Conservation (phyloP, 2,888 invertebrate species). For the Eupeodes luniger region DNA sequence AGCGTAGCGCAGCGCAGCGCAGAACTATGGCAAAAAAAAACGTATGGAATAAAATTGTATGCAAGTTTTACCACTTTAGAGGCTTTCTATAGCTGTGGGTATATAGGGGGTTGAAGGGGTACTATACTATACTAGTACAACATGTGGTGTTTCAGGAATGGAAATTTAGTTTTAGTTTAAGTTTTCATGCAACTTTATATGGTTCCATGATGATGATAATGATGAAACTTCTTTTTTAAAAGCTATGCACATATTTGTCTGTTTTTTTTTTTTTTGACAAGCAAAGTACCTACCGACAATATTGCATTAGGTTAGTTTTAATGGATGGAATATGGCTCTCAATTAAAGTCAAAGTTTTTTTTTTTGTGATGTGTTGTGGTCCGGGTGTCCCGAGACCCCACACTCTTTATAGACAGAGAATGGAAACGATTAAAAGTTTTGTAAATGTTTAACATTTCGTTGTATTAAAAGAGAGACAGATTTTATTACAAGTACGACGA, state of each 20-base stretch:
- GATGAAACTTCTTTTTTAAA: constrained; percentile 40
- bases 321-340: constrained; percentile 38
- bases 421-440: constrained; percentile 15
- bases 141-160: neutral
- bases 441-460: neutral
- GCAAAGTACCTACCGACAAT: constrained; percentile 9
- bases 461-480: neutral
- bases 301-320: constrained; percentile 29
- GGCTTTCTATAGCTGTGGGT: neutral
- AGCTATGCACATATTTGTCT: neutral
- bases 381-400: no score
- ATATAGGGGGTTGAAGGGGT: no score
- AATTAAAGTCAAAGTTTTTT: constrained; percentile 50
- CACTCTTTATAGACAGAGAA: neutral
- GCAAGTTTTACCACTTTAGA: constrained; percentile 39
- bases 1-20: constrained; percentile 3
- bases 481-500: neutral
- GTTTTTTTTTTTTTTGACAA: neutral
- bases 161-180: neutral
- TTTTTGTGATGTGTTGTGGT: neutral
- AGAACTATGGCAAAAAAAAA: neutral
- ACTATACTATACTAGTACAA: neutral
- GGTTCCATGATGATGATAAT: neutral
- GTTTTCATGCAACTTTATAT: constrained; percentile 34
- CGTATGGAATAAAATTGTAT: constrained; percentile 52